Evolutionary conservation across 2,797 vertebrate genomes (phyloP).

Genomic region (Pipistrellus pygmaeus): DNA sequence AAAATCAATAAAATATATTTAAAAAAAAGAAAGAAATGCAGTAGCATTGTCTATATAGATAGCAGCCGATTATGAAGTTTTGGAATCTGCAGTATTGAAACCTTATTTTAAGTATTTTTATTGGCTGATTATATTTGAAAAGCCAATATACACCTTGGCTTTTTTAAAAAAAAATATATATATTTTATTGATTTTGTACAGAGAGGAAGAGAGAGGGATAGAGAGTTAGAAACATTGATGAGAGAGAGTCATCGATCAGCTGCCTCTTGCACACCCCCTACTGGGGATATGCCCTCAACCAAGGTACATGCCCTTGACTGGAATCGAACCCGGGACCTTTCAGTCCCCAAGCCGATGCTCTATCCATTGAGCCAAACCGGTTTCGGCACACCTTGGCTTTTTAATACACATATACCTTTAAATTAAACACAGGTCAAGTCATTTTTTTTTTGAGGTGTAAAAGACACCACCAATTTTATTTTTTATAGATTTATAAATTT

Average conservation of each 20-base stretch:
- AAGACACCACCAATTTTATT: background rate
- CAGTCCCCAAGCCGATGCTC: too few species aligned
- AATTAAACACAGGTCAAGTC: background rate
- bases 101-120: background rate
- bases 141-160: background rate
- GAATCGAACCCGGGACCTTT: too few species aligned
- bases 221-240: too few species aligned
- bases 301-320: too few species aligned
- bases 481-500: background rate
- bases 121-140: slow-evolving; percentile 13
- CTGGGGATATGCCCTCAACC: too few species aligned
- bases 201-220: too few species aligned
- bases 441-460: background rate
- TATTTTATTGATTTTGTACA: too few species aligned
- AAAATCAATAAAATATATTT: too few species aligned
- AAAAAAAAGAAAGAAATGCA: background rate
- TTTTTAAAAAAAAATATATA: too few species aligned
- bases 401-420: background rate
- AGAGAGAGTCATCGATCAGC: too few species aligned
- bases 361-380: too few species aligned
- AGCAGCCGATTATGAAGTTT: background rate
- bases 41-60: slow-evolving; percentile 8
- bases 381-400: background rate
- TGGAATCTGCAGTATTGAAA: background rate
- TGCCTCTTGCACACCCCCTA: too few species aligned